These are phyloP conservation scores for Mantis religiosa DNA, from an alignment of 2,888 invertebrate genomes.

Conservation along the genomic window DNA sequence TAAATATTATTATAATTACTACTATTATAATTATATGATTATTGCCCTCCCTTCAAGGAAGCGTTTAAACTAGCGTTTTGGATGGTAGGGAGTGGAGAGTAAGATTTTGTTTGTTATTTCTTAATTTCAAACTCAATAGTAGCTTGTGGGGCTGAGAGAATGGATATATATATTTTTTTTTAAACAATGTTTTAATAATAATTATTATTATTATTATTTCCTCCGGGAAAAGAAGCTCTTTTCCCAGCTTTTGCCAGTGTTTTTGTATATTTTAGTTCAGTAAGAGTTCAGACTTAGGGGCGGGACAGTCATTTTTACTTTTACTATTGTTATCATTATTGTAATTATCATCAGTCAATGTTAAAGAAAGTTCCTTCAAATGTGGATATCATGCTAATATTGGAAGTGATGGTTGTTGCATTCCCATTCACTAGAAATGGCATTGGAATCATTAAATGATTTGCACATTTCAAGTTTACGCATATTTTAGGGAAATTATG, in stretches of 20 bases:
- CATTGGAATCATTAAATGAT: not conserved
- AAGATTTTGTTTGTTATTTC: not conserved
- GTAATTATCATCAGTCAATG: constrained; percentile 7
- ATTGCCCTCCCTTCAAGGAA: constrained; percentile 11
- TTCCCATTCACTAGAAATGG: constrained; percentile 1
- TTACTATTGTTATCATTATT: constrained; percentile 2
- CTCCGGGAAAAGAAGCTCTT: constrained; percentile 1
- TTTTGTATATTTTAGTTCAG: constrained; percentile 7
- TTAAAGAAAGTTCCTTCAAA: constrained; percentile 13
- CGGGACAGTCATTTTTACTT: constrained; percentile 9
- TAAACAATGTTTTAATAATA: no score
- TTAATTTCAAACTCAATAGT: not conserved
- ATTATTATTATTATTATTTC: no score
- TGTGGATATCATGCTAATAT: constrained; percentile 1
- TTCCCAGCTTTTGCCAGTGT: constrained; percentile 19
- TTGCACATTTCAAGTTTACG: not conserved
- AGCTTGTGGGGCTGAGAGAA: constrained; percentile 13
- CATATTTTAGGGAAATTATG: not conserved
- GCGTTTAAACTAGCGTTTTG: not conserved
- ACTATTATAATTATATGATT: not conserved
- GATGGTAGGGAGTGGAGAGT: not conserved
- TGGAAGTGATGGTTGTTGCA: constrained; percentile 5
- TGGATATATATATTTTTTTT: not conserved
- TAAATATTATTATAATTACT: not conserved
- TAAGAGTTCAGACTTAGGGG: constrained; percentile 21